Evolutionary conservation across 2,797 vertebrate genomes (phyloP), one percentile per base, ranked within the genome.

Genomic region (Tragopan temminckii): DNA sequence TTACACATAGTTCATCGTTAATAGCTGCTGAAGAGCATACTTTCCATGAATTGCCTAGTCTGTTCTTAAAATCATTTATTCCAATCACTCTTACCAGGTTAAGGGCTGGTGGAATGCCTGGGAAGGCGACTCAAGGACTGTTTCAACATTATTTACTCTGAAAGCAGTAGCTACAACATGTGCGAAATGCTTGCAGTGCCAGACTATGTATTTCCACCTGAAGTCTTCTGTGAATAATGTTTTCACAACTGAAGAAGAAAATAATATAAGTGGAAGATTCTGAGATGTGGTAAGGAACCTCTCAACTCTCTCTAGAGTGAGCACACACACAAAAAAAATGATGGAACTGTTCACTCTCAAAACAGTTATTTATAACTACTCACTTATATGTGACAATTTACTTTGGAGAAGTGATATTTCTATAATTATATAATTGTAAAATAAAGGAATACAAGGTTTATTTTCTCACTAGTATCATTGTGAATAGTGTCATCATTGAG

Each of bases 301-400:
- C 31, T 52, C 50, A 52, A 29, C 27, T 29, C 25, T 29, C 25
- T 16, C 27, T 31, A 52, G 27, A 52, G 50, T 2, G 6, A 52
- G 50, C 27, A 29, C 50, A 29, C 16, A 10, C 27, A 27, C 16
- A 31, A n/a, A 55, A n/a, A 55, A 13, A 53, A 57, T 19, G 31
- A 21, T 57, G 20, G 19, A n/a, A n/a, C 13, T 67, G 17, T 46
- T 50, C 45, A 9, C 0, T 2, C 3, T 3, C 1, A 0, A 5
- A 52, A 77, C 31, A 3, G 1, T 38, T 36, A 4, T 36, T 64
- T 6, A 33, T 27, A 59, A 67, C 23, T 31, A 0, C 15, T 36
- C 35, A 40, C 31, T 77, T 70, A 80, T 59, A 33, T 18, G 5
- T 7, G 24, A 7, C 3, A 31, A 27, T 45, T 50, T 58, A 3